Conservation (phyloP, 2,888 invertebrate species). For the Drosophila limbata region DNA sequence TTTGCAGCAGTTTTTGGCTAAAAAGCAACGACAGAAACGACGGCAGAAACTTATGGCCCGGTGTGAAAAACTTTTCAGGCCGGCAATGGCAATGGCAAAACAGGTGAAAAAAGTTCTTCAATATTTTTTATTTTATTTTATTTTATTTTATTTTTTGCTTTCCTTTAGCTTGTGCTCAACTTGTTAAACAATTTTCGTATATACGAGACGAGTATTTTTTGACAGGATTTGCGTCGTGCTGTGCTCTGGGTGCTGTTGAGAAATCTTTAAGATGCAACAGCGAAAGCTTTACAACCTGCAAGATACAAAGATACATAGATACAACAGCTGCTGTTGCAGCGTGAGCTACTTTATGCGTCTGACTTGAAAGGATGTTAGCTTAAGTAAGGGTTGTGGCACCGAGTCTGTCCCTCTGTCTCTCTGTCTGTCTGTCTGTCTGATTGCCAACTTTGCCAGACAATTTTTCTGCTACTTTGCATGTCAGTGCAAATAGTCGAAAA, state of each 20-base stretch:
- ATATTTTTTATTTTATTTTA: conserved; percentile 1
- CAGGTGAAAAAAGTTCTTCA: conserved; percentile 68
- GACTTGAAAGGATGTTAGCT: conserved; percentile 28
- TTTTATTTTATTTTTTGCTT: conserved; percentile 3
- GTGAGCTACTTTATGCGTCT: conserved; percentile 61
- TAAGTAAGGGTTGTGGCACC: background rate
- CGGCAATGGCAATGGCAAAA: conserved; percentile 17
- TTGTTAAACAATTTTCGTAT: conserved; percentile 80
- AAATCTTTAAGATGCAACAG: conserved; percentile 70
- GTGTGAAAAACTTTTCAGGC: conserved; percentile 65
- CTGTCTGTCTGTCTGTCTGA: conserved; percentile 47
- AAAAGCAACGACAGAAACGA: conserved; percentile 51
- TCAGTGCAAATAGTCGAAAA: conserved; percentile 70
- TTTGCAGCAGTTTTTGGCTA: conserved; percentile 37
- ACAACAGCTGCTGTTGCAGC: conserved; percentile 29
- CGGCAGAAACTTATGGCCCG: conserved; percentile 68
- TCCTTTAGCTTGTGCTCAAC: conserved; percentile 38
- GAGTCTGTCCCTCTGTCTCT: conserved; percentile 32
- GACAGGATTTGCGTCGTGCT: conserved; percentile 66
- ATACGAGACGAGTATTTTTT: conserved; percentile 62
- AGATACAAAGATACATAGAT: conserved; percentile 38
- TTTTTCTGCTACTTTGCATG: conserved; percentile 81
- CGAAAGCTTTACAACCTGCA: conserved; percentile 33
- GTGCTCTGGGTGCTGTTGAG: conserved; percentile 45
- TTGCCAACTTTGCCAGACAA: conserved; percentile 76